Conservation (phyloP, 2,888 invertebrate genomes). For the Trissoscelio sp. region DNA sequence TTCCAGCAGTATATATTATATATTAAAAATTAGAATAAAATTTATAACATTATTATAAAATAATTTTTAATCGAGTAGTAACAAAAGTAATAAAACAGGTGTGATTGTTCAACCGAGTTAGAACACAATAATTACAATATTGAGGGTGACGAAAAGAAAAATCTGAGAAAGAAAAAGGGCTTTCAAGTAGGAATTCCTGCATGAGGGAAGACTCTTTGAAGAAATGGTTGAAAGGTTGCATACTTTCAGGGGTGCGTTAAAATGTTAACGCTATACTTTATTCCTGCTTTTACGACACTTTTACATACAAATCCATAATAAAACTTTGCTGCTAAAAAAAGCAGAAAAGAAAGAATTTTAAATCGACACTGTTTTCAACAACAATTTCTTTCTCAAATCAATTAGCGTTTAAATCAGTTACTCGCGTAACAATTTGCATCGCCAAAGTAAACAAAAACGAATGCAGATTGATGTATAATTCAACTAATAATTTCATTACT, state of each 20-base stretch:
- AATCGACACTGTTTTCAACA: neutral
- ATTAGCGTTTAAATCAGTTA: neutral
- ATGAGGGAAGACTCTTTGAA: conserved; percentile 19
- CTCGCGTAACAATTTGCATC: too few relatives aligned
- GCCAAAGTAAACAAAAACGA: neutral
- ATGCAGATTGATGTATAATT: neutral
- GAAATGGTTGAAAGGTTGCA: conserved; percentile 33
- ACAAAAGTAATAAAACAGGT: too few relatives aligned
- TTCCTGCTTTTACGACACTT: neutral
- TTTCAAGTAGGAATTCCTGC: conserved; percentile 16
- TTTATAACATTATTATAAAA: too few relatives aligned
- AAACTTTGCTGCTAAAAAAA: neutral
- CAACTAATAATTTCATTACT: neutral
- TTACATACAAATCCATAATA: neutral
- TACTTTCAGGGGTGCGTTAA: conserved; percentile 18
- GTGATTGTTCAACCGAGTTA: too few relatives aligned
- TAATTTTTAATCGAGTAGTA: too few relatives aligned
- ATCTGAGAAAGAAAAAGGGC: neutral
- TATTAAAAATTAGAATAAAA: too few relatives aligned
- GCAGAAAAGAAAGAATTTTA: too few relatives aligned
- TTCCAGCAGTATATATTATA: too few relatives aligned
- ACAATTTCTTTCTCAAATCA: neutral
- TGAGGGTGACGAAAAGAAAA: neutral
- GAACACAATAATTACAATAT: neutral
- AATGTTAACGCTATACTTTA: conserved; percentile 4